phyloP scores from a whole-genome alignment of 2,797 vertebrate genomes.

The Somateria mollissima region DNA sequence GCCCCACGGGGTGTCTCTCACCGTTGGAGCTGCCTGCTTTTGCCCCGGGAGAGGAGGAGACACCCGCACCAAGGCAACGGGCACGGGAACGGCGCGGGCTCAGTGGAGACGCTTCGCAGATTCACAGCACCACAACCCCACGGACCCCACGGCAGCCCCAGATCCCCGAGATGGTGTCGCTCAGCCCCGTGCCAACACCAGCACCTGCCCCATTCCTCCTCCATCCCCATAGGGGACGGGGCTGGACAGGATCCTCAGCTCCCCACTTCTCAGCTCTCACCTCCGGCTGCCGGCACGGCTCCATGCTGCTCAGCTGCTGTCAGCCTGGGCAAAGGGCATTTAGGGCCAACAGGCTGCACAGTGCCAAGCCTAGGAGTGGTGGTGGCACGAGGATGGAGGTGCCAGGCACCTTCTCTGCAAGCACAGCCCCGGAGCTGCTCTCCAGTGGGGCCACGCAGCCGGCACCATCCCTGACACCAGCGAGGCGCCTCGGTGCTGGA shows the following conservation, averaged over 20 bases:
- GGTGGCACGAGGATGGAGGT: accelerated
- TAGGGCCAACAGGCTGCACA: accelerated
- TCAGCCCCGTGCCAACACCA: background rate
- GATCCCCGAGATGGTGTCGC: accelerated
- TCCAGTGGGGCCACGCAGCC: background rate
- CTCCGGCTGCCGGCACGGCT: accelerated
- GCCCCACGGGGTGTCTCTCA: accelerated
- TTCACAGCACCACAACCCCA: background rate
- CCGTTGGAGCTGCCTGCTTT: background rate
- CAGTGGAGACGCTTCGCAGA: accelerated
- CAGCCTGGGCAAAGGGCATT: accelerated
- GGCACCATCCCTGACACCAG: background rate
- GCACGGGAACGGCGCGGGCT: background rate
- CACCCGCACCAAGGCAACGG: background rate
- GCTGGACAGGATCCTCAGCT: accelerated
- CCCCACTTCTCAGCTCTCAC: accelerated
- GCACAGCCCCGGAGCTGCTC: background rate
- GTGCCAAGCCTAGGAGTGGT: background rate
- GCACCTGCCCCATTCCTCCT: background rate
- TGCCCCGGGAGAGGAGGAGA: background rate
- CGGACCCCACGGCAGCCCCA: background rate
- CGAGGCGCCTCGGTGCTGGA: accelerated
- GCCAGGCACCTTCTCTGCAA: background rate
- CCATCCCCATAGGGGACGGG: background rate
- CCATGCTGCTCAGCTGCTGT: background rate